Conservation (phyloP, 2,888 invertebrate genomes). For the Nomada flava region DNA sequence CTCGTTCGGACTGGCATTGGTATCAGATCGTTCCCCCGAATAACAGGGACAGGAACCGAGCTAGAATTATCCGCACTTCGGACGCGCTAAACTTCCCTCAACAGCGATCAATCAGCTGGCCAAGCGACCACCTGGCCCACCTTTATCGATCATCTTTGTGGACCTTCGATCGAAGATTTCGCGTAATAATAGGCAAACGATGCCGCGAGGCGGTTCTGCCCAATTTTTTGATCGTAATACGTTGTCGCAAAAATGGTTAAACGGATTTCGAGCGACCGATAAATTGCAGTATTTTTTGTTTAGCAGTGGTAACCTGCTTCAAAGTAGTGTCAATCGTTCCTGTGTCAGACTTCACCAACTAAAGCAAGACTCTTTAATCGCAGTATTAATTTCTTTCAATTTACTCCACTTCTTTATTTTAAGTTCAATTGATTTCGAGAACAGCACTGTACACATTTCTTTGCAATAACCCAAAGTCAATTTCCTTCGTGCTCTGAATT, state of each 20-base stretch:
- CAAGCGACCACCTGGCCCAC: conserved; percentile 75
- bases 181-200: conserved; percentile 70
- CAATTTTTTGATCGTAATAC: not conserved
- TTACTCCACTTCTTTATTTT: too few relatives aligned
- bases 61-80: conserved; percentile 78
- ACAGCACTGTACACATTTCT: too few relatives aligned
- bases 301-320: not conserved
- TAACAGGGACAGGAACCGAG: conserved; percentile 68
- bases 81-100: conserved; percentile 77
- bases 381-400: too few relatives aligned
- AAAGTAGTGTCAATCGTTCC: too few relatives aligned
- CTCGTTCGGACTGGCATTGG: conserved; percentile 36
- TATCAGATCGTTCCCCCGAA: conserved; percentile 68
- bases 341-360: too few relatives aligned
- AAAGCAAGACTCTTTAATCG: too few relatives aligned
- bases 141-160: conserved; percentile 74
- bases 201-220: conserved; percentile 28
- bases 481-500: too few relatives aligned
- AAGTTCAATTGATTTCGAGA: too few relatives aligned
- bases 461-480: too few relatives aligned
- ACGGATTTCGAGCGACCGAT: conserved; percentile 1
- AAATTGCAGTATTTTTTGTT: not conserved
- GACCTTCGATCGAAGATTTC: conserved; percentile 65
- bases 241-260: not conserved
- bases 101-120: conserved; percentile 78